Percentiles rank a stretch among this genome's conserved stretches.
phyloP scores from a whole-genome alignment of 2,797 vertebrate genomes.

The Rhadinocentrus ornatus region DNA sequence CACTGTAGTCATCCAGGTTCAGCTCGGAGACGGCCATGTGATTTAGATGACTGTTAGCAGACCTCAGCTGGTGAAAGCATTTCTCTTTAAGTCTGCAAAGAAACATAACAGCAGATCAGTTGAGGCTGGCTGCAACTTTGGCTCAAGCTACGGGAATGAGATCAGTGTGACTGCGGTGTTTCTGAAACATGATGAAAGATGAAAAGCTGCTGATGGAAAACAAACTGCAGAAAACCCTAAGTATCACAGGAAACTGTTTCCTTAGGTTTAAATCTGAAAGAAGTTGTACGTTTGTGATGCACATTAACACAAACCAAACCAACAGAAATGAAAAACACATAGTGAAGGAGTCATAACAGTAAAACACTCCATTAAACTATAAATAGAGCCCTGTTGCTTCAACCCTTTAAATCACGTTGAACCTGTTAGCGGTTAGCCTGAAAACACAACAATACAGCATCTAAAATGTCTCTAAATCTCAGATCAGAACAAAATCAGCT shows the following conservation, averaged over 20 bases:
- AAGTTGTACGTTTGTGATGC: neutral
- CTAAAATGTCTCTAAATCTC: too few species aligned
- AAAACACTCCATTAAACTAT: slow-evolving; percentile 1
- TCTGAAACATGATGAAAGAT: slow-evolving; percentile 13
- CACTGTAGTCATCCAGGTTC: slow-evolving; percentile 82
- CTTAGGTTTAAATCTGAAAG: neutral
- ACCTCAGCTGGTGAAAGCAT: neutral
- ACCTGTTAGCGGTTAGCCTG: too few species aligned
- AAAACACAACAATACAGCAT: too few species aligned
- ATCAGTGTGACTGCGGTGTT: slow-evolving; percentile 10
- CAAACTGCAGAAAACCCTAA: neutral
- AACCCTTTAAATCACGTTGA: neutral
- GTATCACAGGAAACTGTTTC: neutral
- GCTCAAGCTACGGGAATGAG: slow-evolving; percentile 1
- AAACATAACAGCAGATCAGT: slow-evolving; percentile 7
- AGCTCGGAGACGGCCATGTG: slow-evolving; percentile 50
- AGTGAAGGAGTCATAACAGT: neutral
- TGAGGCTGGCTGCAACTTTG: slow-evolving; percentile 3
- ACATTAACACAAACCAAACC: neutral
- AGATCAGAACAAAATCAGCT: too few species aligned
- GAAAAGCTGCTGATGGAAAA: neutral
- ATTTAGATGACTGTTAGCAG: neutral
- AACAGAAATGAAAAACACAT: neutral
- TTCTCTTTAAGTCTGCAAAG: neutral
- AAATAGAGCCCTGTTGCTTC: neutral